These are phyloP conservation scores for Prunella himalayana DNA, from an alignment of 2,113 vertebrate species.

Conservation along the genomic window DNA sequence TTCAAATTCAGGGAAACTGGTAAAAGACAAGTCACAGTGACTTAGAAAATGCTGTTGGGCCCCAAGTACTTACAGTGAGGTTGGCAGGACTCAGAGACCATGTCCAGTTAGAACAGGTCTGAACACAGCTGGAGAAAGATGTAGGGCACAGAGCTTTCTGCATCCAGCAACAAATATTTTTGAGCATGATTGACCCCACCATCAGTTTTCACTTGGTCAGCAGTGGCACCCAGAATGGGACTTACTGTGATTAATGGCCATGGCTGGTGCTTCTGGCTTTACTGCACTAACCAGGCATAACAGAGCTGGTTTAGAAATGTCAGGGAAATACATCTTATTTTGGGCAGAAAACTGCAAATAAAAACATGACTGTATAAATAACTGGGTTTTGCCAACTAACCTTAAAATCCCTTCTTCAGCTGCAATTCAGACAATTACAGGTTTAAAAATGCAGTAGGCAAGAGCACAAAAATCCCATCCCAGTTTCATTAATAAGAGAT, in stretches of 20 bases:
- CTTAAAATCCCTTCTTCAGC: background rate
- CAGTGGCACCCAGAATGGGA: background rate
- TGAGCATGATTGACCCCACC: background rate
- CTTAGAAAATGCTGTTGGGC: background rate
- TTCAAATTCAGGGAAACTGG: background rate
- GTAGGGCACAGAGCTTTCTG: background rate
- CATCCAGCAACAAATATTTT: background rate
- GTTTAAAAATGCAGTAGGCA: background rate
- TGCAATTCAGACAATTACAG: background rate
- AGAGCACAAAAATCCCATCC: background rate
- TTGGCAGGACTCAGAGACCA: background rate
- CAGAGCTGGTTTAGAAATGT: background rate
- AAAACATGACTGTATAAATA: background rate
- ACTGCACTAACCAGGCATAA: background rate
- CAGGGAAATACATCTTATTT: background rate
- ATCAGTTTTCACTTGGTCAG: background rate
- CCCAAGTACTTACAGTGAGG: background rate
- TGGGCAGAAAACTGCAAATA: background rate
- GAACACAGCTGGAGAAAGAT: background rate
- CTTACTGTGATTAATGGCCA: background rate
- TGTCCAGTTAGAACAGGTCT: fast-evolving
- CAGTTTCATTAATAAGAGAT: background rate
- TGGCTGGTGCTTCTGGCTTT: background rate
- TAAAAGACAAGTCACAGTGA: background rate
- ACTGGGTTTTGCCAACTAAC: background rate